Base-by-base conservation (phyloP, 1,140 invertebrate species). In the Himalopsyche phryganea region DNA sequence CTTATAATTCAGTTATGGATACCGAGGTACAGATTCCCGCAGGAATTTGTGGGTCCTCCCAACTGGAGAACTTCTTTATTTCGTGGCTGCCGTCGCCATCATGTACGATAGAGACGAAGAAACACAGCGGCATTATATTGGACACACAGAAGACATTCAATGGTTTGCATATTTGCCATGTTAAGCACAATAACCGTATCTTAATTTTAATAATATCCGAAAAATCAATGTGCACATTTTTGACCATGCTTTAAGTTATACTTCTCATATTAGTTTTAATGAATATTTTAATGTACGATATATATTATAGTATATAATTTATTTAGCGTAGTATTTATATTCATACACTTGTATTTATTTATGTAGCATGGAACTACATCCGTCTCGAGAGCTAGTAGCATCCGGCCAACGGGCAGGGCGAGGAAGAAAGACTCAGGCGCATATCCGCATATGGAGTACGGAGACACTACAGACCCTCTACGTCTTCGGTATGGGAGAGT, bases 391-490 rank as follows among this genome's bases (percentile, higher is more conserved):
- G 70, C 82, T 94, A 58, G 89, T 96, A 3, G 94, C 93, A 1
- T 93, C 92, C 0, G 94, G 93, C 2, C 94, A 98, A 74, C 83
- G 82, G 63, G 89, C 87, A 0, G 89, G 89, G 0, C 80, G 88
- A 33, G 88, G 89, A 65, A 79, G 89, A 28, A 88, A 91, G 63
- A 89, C 89, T 19, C 88, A 95, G 77, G 92, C 94, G 0, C 94
- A 96, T 69, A 90, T 98, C 6, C 82, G 94, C 33, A 92, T 98
- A 60, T 98, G 94, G 94, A 92, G 92, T 66, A 91, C 91, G 0
- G 90, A 94, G 67, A 94, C 90, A 14, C 76, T 98, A 50, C 86
- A 91, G 67, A 97, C 94, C 0, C 77, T 96, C 6, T 92, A 94
- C 68, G 90, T 96, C 9, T 92, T 96, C 60, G 90, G 92, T 9